Evolutionary conservation across 2,888 invertebrate genomes (phyloP).

Genomic region (Ormyrus thymus): DNA sequence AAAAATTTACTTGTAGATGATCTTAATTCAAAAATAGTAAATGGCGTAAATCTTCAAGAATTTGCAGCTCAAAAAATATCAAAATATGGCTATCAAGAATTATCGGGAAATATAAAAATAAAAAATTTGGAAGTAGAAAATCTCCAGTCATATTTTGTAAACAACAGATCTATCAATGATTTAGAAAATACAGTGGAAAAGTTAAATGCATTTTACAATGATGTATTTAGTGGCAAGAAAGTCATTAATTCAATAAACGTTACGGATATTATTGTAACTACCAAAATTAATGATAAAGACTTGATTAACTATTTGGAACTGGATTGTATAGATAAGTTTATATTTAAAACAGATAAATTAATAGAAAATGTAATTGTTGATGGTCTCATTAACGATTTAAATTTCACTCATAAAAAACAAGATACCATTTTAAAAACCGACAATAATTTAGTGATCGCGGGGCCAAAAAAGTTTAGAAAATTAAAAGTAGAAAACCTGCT

Average conservation of each 20-base stretch:
- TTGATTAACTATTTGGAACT: slow-evolving; percentile 57
- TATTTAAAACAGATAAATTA: slow-evolving; percentile 58
- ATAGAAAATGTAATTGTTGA: slow-evolving; percentile 60
- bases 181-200: slow-evolving; percentile 53
- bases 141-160: slow-evolving; percentile 57
- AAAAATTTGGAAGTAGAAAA: slow-evolving; percentile 57
- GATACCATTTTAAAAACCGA: slow-evolving; percentile 64
- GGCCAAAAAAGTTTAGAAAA: slow-evolving; percentile 59
- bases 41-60: slow-evolving; percentile 57
- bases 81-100: slow-evolving; percentile 53
- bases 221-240: slow-evolving; percentile 56
- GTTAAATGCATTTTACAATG: slow-evolving; percentile 52
- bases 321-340: slow-evolving; percentile 54
- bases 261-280: slow-evolving; percentile 66
- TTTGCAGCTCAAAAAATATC: slow-evolving; percentile 54
- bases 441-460: slow-evolving; percentile 57
- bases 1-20: slow-evolving; percentile 72
- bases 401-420: slow-evolving; percentile 59
- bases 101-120: slow-evolving; percentile 58
- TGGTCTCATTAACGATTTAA: slow-evolving; percentile 60
- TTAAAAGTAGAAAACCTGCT: slow-evolving; percentile 59
- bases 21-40: slow-evolving; percentile 57
- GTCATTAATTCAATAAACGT: slow-evolving; percentile 60
- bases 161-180: slow-evolving; percentile 57
- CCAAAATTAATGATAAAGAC: slow-evolving; percentile 61